Evolutionary conservation across 2,113 vertebrate genomes (phyloP), one percentile per base, ranked within the genome.

Genomic region (Prionailurus viverrinus): DNA sequence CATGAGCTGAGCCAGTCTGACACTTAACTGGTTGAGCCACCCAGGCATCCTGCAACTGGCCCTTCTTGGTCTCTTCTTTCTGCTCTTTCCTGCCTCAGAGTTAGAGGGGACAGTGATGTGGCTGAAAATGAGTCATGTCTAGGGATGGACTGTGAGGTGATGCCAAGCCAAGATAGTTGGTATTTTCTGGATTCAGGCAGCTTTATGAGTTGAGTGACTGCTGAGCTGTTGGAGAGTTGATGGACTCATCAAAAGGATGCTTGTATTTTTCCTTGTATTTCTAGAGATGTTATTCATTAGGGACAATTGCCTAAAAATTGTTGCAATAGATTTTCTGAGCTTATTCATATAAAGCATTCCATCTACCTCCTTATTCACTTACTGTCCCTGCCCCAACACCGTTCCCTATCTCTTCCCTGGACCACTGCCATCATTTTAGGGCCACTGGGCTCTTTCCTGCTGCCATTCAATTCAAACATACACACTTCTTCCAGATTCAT

Each of bases 321-420:
- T 53, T 13, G 0, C 31, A 27, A 68, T 71, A 66, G 63, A 58
- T 73, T 58, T 78, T 86, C 65, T 71, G 27, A 11, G 48, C 12
- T 87, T 16, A 15, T 55, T 94, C 78, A 41, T 18, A 10, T 51
- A 45, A 89, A 10, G 19, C n/a, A 81, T 84, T 9, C 21, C 16
- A 6, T 41, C 33, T 25, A 3, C 5, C 29, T 58, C 51, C 39
- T 7, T 39, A 29, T 25, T 79, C 7, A n/a, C 7, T 19, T 31
- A 3, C 2, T 16, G 9, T 29, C 45, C 39, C 53, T 9, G 1
- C 23, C 21, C 25, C 5, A 18, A 3, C 4, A 51, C 23, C 4
- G 0, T n/a, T 63, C 45, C 65, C 48, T 55, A 3, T 4, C 21
- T 41, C 53, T 85, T 45, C 63, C 5, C 53, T 45, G 27, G 48